These are phyloP conservation scores for Setophaga kirtlandii DNA, from an alignment of 2,113 vertebrate species.

Conservation along the genomic window DNA sequence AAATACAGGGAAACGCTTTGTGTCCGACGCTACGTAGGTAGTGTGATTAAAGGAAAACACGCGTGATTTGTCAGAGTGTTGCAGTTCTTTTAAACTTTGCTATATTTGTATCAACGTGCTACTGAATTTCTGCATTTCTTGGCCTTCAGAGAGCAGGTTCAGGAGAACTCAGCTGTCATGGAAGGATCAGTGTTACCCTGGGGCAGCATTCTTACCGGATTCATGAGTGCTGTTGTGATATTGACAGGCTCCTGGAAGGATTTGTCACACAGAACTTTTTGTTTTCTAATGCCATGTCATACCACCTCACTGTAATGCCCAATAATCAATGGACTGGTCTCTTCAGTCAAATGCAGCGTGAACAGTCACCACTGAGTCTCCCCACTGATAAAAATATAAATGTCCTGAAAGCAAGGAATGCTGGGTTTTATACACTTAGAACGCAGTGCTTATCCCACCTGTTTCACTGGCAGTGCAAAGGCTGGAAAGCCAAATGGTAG, in stretches of 20 bases:
- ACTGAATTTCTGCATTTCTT: neutral
- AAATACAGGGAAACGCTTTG: fast-evolving
- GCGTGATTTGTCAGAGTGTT: fast-evolving
- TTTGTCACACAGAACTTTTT: fast-evolving
- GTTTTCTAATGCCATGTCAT: neutral
- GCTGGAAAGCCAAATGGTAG: neutral
- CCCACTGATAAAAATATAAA: neutral
- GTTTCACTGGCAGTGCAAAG: neutral
- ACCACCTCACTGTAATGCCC: neutral
- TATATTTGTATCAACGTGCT: neutral
- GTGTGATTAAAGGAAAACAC: neutral
- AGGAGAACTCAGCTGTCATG: neutral
- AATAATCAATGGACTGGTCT: neutral
- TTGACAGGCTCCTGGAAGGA: neutral
- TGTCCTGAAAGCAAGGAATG: neutral
- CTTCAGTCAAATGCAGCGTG: neutral
- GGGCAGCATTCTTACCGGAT: neutral
- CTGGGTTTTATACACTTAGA: neutral
- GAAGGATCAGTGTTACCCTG: neutral
- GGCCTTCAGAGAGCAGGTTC: neutral
- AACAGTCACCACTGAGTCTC: neutral
- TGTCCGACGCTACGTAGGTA: neutral
- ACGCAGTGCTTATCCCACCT: neutral
- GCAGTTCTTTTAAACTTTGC: neutral
- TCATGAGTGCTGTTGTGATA: neutral